These are phyloP conservation scores for Atta cephalotes DNA, from an alignment of 1,140 invertebrate species.

Conservation along the genomic window DNA sequence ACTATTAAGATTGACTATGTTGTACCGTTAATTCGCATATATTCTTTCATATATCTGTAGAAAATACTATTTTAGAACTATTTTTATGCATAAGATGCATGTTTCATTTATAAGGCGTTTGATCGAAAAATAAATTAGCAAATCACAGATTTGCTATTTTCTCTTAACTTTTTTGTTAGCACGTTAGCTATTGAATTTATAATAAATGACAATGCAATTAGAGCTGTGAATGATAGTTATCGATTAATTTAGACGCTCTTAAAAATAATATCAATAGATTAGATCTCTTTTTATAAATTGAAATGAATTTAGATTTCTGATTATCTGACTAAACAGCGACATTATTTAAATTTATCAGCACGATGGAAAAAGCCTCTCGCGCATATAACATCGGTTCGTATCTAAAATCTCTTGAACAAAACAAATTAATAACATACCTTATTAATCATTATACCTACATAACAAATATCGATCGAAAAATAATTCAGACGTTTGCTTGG, in stretches of 20 bases:
- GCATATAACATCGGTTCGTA: background rate
- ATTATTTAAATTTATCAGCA: slow-evolving; percentile 32
- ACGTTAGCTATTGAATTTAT: background rate
- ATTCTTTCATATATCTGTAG: background rate
- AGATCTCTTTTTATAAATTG: background rate
- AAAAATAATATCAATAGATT: background rate
- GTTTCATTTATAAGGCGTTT: background rate
- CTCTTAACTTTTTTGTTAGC: slow-evolving; percentile 1
- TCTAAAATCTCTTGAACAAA: slow-evolving; percentile 23
- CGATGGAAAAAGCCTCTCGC: background rate
- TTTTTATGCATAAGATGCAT: slow-evolving; percentile 1
- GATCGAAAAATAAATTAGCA: slow-evolving; percentile 30
- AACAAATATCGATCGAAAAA: slow-evolving; percentile 42
- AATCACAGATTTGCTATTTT: background rate
- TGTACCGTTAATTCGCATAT: slow-evolving; percentile 11
- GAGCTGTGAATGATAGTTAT: background rate
- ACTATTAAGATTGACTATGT: background rate
- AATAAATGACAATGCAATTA: background rate
- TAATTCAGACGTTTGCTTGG: slow-evolving; percentile 47
- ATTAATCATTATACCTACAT: slow-evolving; percentile 26
- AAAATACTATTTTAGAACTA: slow-evolving; percentile 3
- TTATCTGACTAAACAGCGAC: background rate
- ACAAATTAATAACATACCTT: slow-evolving; percentile 27
- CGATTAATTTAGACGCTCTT: background rate
- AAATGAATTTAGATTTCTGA: background rate